Evolutionary conservation across 2,797 vertebrate genomes (phyloP), one percentile per base, ranked within the genome.

Genomic region (Clarias pachynema): DNA sequence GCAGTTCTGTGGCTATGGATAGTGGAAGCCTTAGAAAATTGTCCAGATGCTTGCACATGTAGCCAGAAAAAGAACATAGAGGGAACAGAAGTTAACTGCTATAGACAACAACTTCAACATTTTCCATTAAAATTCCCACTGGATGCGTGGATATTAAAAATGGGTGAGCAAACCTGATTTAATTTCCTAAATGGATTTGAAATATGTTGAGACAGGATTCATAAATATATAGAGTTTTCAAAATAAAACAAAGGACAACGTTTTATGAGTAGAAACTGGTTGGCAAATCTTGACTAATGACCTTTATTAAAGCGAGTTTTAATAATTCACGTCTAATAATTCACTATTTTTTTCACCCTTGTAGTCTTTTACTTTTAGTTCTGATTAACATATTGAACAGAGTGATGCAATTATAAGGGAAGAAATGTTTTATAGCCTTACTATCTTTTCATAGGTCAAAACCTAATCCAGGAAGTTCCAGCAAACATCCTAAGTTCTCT

Each of bases 121-220:
- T 91, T 96, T 83, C 95, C 95, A 18, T 82, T 92, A 20, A 80
- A 88, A 16, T 91, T 96, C 57, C 94, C 95, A 7, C 60, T 88
- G 18, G 93, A 96, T 68, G 85, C 93, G 26, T 95, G 95, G 95
- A 92, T 95, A 78, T 86, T 96, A 53, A 95, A 96, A 89, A 89
- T 96, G 84, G 94, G 94, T 95, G 81, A 86, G 91, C 57, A 75
- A 72, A 81, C 22, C 65, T 26, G 29, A 57, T 15, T 18, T 77
- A 0, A 24, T 65, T n/a, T 26, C 49, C 15, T 2, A 12, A n/a
- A 62, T 34, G 44, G 56, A 70, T 44, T 24, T 69, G 63, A 84
- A 72, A 40, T 37, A 63, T 20, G 20, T 2, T 4, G n/a, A 34
- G 18, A n/a, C 34, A 53, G 14, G 65, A 16, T 49, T 53, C 6